A percentile compares a stretch with the other conserved stretches of the same genome.
Evolutionary conservation across 2,888 invertebrate genomes (phyloP).

Genomic region (Nemotelus nigrinus): DNA sequence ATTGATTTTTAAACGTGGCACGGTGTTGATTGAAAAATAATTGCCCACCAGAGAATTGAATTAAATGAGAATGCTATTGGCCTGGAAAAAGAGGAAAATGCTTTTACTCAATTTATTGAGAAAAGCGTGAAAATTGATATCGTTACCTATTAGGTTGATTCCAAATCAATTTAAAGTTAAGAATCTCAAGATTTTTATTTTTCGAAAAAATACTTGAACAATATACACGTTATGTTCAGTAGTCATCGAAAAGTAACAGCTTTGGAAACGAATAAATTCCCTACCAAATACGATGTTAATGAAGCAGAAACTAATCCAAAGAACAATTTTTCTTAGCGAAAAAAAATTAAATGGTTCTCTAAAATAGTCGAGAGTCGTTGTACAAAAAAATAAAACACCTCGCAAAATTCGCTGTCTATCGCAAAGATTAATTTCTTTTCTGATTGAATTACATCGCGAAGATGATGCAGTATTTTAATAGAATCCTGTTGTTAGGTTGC

Average conservation of each 20-base stretch:
- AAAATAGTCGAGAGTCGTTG: not conserved
- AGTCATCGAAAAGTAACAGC: no score
- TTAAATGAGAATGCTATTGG: slow-evolving; percentile 12
- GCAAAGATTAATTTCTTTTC: slow-evolving; percentile 48
- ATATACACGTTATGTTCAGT: no score
- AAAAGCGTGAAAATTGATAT: not conserved
- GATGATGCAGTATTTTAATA: slow-evolving; percentile 41
- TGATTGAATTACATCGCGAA: slow-evolving; percentile 48
- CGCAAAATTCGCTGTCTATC: slow-evolving; percentile 35
- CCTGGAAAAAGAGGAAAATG: not conserved
- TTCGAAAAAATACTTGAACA: no score
- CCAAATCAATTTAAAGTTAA: no score
- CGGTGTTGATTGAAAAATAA: slow-evolving; percentile 51
- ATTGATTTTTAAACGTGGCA: slow-evolving; percentile 48
- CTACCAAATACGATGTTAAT: no score
- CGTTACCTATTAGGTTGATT: no score
- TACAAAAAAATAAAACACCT: not conserved
- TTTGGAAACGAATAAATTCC: no score
- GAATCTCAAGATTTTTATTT: no score
- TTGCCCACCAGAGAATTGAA: slow-evolving; percentile 50
- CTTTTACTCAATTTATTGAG: not conserved
- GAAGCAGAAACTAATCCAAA: not conserved
- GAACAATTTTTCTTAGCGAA: no score
- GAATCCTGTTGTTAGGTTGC: slow-evolving; percentile 22
- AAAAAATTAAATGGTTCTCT: slow-evolving; percentile 3